Conservation (phyloP, 2,797 vertebrate species). For the Sebastes iracundus region DNA sequence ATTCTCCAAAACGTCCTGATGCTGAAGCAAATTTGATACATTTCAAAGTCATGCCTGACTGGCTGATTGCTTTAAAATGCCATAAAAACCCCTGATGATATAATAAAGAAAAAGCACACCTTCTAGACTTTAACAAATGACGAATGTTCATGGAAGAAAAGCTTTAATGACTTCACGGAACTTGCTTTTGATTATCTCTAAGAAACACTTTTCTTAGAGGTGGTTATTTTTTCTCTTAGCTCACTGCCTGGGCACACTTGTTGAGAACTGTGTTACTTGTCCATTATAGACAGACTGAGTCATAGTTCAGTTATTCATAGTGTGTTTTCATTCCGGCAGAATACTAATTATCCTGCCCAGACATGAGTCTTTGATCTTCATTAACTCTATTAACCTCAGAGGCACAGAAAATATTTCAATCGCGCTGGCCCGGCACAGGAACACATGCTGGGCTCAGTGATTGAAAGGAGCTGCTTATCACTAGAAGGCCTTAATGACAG, state of each 20-base stretch:
- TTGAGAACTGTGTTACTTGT: background rate
- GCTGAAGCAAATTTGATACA: background rate
- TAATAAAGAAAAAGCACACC: background rate
- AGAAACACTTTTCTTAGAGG: background rate
- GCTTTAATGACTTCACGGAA: background rate
- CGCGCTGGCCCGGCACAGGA: conserved; percentile 32
- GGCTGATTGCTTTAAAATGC: background rate
- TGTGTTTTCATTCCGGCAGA: conserved; percentile 48
- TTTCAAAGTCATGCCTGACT: background rate
- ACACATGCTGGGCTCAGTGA: conserved; percentile 50
- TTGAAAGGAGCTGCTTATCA: conserved; percentile 71
- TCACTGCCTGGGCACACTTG: background rate
- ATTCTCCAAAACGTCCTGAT: background rate
- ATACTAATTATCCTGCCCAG: conserved; percentile 56
- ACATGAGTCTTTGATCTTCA: conserved; percentile 67
- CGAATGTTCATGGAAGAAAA: background rate
- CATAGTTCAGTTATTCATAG: conserved; percentile 48
- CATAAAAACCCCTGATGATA: background rate
- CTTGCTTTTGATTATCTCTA: background rate
- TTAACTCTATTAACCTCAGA: conserved; percentile 70
- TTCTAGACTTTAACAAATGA: background rate
- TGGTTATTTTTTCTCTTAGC: background rate
- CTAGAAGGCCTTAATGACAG: conserved; percentile 50
- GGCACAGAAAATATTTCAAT: conserved; percentile 65
- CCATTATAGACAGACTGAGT: conserved; percentile 18